These are phyloP conservation scores for Scortum barcoo DNA, from an alignment of 2,113 vertebrate genomes.

Conservation along the genomic window DNA sequence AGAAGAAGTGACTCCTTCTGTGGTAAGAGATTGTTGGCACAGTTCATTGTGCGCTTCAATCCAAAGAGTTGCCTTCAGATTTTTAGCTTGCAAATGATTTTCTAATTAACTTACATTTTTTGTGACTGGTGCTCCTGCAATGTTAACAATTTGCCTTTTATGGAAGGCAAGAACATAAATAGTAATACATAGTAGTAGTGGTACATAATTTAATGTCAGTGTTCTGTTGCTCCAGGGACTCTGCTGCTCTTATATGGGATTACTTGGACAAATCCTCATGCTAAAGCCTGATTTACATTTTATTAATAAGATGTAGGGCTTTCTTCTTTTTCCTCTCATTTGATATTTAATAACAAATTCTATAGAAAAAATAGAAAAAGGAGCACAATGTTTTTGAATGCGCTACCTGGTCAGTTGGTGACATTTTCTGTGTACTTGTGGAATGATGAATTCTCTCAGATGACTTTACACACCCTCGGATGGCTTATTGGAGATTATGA, in stretches of 20 bases:
- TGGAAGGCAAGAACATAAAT: not conserved
- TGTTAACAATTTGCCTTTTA: not conserved
- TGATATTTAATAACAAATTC: not conserved
- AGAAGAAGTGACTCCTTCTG: not conserved
- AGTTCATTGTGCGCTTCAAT: not conserved
- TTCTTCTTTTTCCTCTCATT: not conserved
- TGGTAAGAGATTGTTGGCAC: constrained; percentile 1
- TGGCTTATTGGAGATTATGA: too few relatives aligned
- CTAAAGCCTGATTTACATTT: not conserved
- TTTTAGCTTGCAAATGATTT: not conserved
- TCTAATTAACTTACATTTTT: constrained; percentile 2
- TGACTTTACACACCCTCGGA: too few relatives aligned
- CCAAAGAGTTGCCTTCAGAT: constrained; percentile 11
- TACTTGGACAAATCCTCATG: not conserved
- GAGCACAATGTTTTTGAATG: too few relatives aligned
- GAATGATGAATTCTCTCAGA: too few relatives aligned
- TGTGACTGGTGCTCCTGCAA: not conserved
- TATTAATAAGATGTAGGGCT: not conserved
- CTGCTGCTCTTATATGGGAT: not conserved
- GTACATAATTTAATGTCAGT: not conserved
- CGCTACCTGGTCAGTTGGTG: not conserved
- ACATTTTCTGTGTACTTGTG: not conserved
- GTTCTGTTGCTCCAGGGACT: not conserved
- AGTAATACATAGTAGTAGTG: not conserved
- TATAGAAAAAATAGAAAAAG: too few relatives aligned